These are phyloP conservation scores for Acronicta aceris DNA, from an alignment of 2,888 invertebrate genomes.

Conservation along the genomic window DNA sequence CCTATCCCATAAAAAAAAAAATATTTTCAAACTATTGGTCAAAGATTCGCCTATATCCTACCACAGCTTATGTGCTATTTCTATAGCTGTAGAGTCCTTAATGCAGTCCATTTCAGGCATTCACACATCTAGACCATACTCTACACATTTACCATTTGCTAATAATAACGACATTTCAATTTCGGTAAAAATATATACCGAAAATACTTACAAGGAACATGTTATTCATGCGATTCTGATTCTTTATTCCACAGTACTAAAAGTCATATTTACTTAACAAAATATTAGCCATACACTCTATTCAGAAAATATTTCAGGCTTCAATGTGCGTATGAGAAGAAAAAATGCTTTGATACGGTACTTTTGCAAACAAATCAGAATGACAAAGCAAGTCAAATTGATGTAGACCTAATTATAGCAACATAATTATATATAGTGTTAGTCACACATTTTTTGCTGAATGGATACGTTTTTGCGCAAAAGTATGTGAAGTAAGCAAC, in stretches of 20 bases:
- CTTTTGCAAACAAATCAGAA: slow-evolving; percentile 23
- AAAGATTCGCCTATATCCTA: too few relatives aligned
- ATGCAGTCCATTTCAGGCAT: too few relatives aligned
- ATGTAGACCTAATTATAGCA: slow-evolving; percentile 9
- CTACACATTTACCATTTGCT: too few relatives aligned
- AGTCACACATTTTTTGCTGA: neutral
- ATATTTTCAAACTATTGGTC: too few relatives aligned
- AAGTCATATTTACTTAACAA: neutral
- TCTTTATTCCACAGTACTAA: neutral
- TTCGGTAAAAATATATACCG: slow-evolving; percentile 2
- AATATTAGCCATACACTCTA: slow-evolving; percentile 6
- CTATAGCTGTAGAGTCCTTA: too few relatives aligned
- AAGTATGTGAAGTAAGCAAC: too few relatives aligned
- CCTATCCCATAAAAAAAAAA: too few relatives aligned
- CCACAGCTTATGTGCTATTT: too few relatives aligned
- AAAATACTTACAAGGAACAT: neutral
- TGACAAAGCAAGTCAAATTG: slow-evolving; percentile 11
- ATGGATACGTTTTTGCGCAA: too few relatives aligned
- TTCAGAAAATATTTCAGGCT: slow-evolving; percentile 19
- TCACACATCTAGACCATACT: too few relatives aligned
- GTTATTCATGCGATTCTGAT: slow-evolving; percentile 7
- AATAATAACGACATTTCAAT: slow-evolving; percentile 6
- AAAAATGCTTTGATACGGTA: slow-evolving; percentile 24
- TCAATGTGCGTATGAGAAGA: slow-evolving; percentile 15
- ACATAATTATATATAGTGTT: slow-evolving; percentile 1